Conservation (phyloP, 2,113 vertebrate species). For the Psilopogon haemacephalus region DNA sequence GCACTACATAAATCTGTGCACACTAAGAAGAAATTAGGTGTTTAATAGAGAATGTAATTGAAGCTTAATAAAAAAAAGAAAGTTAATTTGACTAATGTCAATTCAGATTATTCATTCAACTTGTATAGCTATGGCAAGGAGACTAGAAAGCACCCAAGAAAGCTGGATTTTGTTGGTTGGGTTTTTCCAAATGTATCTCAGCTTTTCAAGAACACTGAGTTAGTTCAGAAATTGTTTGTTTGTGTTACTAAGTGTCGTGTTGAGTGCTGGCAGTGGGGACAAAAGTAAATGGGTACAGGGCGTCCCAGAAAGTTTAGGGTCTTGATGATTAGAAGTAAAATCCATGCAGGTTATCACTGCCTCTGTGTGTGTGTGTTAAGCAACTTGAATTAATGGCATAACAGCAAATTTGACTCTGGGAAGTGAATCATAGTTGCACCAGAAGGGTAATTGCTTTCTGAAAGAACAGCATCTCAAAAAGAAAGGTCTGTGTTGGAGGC, state of each 20-base stretch:
- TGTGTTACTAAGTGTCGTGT: neutral
- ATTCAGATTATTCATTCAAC: slow-evolving; percentile 32
- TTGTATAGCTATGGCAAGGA: neutral
- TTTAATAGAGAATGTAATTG: slow-evolving; percentile 67
- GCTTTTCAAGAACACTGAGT: neutral
- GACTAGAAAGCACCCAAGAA: neutral
- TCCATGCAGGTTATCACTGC: neutral
- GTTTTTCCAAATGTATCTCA: neutral
- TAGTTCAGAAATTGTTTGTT: neutral
- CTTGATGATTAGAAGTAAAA: neutral
- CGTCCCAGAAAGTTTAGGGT: neutral
- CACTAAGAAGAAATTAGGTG: slow-evolving; percentile 45
- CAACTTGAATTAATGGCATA: neutral
- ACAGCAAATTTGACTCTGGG: neutral
- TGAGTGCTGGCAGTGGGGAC: neutral
- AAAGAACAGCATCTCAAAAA: neutral
- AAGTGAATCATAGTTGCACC: neutral
- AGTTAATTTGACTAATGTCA: slow-evolving; percentile 17
- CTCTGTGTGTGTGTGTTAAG: neutral
- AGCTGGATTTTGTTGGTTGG: neutral
- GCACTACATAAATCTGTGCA: slow-evolving; percentile 57
- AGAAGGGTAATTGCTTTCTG: neutral
- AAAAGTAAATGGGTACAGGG: neutral
- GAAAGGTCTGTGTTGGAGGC: neutral
- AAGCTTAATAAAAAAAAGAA: neutral